Evolutionary conservation across 1,140 invertebrate genomes (phyloP), one percentile per base, ranked within the genome.

Genomic region (Piezodorus guildinii): DNA sequence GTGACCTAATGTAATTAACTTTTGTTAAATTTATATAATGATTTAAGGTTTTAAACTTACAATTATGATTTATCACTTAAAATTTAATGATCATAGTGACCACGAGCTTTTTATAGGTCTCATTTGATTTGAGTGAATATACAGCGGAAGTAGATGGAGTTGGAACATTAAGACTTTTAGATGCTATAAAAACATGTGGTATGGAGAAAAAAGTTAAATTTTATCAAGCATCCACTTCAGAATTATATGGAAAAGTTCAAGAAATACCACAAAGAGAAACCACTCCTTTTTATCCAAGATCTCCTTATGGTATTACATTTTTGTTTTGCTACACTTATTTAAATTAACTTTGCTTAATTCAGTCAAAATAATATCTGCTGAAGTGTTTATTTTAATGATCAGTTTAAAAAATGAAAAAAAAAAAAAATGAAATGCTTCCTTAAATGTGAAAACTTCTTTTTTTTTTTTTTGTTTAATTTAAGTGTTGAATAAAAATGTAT

Each of bases 151-250:
- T 99, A 12, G 96, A 99, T 77, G 97, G 89, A 6, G 82, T 99
- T n/a, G 97, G 97, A 14, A 97, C 95, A 0, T 78, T 99, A 8
- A 79, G 96, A 67, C 76, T 99, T 15, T 77, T 99, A 52, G 96
- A 99, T 75, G 97, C 97, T 0, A 91, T 99, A 62, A 79, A 94
- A 69, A 96, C 92, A 0, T 96, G 93, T 73, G 85, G 87, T 10
- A 77, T 98, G 39, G 86, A 91, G 66, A 87, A 88, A 64, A 77
- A 81, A 46, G 88, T 96, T 0, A 86, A 84, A 71, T 98, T 98
- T 75, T 99, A 99, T 79, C 94, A 99, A 75, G 96, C 96, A 0
- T 98, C 95, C 0, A 99, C 96, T 0, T 98, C 94, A 34, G 97
- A 99, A 77, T 77, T 99, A 56, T 99, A 94, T 75, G 96, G 96